A percentile compares a stretch with the other conserved stretches of the same genome.
phyloP scores from a whole-genome alignment of 2,113 vertebrate genomes.

The Pteruthius melanotis region DNA sequence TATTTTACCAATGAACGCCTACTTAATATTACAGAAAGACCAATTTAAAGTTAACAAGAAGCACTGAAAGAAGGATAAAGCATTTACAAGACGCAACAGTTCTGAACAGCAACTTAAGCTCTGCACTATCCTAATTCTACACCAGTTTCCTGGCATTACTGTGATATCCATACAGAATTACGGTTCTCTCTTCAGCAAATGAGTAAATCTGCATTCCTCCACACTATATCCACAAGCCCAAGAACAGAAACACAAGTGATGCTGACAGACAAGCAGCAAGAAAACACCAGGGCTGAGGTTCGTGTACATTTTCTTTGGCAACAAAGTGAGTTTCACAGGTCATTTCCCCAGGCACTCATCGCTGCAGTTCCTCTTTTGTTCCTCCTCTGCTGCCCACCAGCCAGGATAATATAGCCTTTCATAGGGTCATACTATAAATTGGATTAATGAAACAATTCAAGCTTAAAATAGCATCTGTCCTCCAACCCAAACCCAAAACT shows the following conservation, averaged over 20 bases:
- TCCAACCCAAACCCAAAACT: not conserved
- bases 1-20: not conserved
- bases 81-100: not conserved
- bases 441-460: not conserved
- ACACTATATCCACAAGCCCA: not conserved
- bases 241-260: not conserved
- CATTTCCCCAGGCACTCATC: not conserved
- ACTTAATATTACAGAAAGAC: not conserved
- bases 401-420: not conserved
- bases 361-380: not conserved
- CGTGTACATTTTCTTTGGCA: not conserved
- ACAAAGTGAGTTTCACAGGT: not conserved
- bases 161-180: not conserved
- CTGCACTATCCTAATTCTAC: not conserved
- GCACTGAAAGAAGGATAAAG: not conserved
- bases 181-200: not conserved
- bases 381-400: not conserved
- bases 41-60: not conserved
- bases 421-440: not conserved
- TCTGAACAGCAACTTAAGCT: not conserved
- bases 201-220: not conserved
- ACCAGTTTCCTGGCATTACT: not conserved
- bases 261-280: not conserved
- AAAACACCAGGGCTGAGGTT: not conserved
- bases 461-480: not conserved